Conservation (phyloP, 1,140 invertebrate genomes). For the Onthophagus taurus region DNA sequence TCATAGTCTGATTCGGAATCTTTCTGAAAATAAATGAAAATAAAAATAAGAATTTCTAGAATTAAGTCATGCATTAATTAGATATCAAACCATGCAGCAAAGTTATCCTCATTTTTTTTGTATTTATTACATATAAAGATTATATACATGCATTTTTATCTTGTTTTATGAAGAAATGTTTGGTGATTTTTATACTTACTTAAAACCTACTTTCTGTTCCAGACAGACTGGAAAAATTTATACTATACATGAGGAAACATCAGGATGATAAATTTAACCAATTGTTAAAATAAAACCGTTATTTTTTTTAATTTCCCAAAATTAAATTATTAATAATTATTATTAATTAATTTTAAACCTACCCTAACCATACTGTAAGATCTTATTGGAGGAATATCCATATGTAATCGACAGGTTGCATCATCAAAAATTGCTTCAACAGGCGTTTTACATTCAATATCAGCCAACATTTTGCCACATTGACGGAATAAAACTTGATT, state of each 20-base stretch:
- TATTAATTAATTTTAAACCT: slow-evolving; percentile 19
- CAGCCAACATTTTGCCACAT: slow-evolving; percentile 58
- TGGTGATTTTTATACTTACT: slow-evolving; percentile 13
- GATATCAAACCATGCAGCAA: too few relatives aligned
- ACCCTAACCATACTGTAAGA: slow-evolving; percentile 48
- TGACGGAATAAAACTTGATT: slow-evolving; percentile 66
- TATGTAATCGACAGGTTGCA: slow-evolving; percentile 58
- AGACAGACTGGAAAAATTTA: slow-evolving; percentile 12
- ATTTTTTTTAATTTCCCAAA: background rate
- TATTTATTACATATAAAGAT: background rate
- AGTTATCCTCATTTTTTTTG: too few relatives aligned
- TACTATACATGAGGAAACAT: slow-evolving; percentile 7
- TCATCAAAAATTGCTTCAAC: slow-evolving; percentile 57
- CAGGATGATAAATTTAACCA: background rate
- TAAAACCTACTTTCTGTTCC: too few relatives aligned
- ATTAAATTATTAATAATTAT: background rate
- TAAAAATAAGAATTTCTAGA: background rate
- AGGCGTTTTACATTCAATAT: slow-evolving; percentile 59
- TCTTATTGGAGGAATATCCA: slow-evolving; percentile 49
- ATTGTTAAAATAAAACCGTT: background rate
- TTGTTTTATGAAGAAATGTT: too few relatives aligned
- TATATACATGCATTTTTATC: too few relatives aligned
- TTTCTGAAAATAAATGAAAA: slow-evolving; percentile 27
- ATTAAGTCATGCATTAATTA: background rate
- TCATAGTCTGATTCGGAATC: slow-evolving; percentile 35